Percentiles rank a stretch among this genome's conserved stretches.
Conservation (phyloP, 2,888 invertebrate genomes). For the Polydrusus pterygomalis region DNA sequence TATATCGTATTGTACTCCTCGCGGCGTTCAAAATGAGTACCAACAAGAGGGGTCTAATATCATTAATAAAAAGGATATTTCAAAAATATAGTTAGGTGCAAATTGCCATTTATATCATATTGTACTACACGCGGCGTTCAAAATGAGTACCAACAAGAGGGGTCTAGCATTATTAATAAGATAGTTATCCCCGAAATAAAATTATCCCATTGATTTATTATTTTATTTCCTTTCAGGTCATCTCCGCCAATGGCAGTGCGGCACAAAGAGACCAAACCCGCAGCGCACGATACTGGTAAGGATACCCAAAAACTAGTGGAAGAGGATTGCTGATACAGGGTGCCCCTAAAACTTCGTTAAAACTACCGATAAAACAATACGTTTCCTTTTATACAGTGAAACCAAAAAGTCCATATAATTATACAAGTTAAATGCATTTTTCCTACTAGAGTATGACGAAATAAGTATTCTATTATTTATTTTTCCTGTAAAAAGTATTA, state of each 20-base stretch:
- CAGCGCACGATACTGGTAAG: constrained; percentile 88
- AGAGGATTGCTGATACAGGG: constrained; percentile 83
- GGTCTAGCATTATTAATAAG: background rate
- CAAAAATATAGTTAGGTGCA: background rate
- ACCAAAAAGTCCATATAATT: constrained; percentile 19
- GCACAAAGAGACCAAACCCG: constrained; percentile 88
- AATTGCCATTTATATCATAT: too few species aligned
- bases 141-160: too few species aligned
- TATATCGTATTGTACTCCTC: too few species aligned
- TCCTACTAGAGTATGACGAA: constrained; percentile 8
- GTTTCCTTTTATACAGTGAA: constrained; percentile 9
- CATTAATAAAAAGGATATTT: background rate
- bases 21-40: too few species aligned
- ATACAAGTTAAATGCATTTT: constrained; percentile 1
- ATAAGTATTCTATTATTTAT: constrained; percentile 13
- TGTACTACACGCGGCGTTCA: too few species aligned
- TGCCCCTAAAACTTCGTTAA: constrained; percentile 23
- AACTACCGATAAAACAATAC: background rate
- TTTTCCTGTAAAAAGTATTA: constrained; percentile 2
- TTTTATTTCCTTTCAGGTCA: constrained; percentile 69
- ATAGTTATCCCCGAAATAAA: background rate
- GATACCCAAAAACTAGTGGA: constrained; percentile 93
- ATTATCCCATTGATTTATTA: background rate
- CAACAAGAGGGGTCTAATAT: too few species aligned
- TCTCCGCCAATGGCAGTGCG: constrained; percentile 83